These are phyloP conservation scores for Molossus alvarezi DNA, from an alignment of 2,797 vertebrate genomes.

Conservation along the genomic window DNA sequence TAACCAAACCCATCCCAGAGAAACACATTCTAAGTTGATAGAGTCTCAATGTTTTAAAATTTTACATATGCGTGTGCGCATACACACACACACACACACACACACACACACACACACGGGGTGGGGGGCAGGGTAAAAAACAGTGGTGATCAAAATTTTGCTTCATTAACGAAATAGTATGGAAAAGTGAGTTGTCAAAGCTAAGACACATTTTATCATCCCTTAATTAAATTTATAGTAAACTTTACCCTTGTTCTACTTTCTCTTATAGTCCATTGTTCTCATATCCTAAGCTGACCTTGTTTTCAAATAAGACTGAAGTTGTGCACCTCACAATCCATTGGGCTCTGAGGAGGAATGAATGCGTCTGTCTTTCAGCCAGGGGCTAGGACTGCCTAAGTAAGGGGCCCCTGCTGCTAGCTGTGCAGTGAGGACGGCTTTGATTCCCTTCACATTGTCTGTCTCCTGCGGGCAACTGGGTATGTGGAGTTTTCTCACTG, in stretches of 20 bases:
- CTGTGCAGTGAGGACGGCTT: neutral
- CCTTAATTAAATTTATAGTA: neutral
- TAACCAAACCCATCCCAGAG: neutral
- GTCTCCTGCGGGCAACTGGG: constrained; percentile 23
- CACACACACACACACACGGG: neutral
- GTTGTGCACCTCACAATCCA: constrained; percentile 28
- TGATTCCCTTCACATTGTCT: neutral
- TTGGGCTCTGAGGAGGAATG: constrained; percentile 11
- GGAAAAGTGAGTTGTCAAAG: neutral
- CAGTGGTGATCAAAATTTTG: neutral
- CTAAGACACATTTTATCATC: neutral
- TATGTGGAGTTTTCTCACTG: neutral
- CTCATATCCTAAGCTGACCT: constrained; percentile 47
- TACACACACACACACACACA: neutral
- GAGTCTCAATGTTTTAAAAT: neutral
- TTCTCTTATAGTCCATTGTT: constrained; percentile 1
- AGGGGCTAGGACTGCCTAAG: neutral
- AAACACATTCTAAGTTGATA: constrained; percentile 8
- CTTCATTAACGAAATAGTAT: neutral
- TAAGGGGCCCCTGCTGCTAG: neutral
- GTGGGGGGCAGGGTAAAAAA: neutral
- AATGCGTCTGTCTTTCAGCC: neutral
- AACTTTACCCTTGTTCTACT: neutral
- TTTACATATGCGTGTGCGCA: neutral
- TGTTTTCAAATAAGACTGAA: constrained; percentile 49